Base-by-base conservation (phyloP, 2,113 vertebrate species). In the Psittacus erithacus region DNA sequence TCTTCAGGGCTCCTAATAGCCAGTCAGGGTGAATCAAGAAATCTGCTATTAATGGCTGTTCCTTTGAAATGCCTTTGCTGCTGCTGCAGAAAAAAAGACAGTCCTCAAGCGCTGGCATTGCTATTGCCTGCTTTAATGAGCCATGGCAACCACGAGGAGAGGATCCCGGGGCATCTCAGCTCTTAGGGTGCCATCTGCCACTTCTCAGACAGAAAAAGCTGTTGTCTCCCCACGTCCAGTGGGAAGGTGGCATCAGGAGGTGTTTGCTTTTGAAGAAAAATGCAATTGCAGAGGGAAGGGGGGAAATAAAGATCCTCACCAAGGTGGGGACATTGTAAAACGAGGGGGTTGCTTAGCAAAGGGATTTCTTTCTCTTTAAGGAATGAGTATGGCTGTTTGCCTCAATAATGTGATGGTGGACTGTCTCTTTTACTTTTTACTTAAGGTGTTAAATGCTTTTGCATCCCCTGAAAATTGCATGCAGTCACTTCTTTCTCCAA, bases 151-250 rank as follows among this genome's bases (percentile, higher is more conserved):
- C 47, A 60, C 1, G 2, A 73, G 76, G 85, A 88, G 50, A 95
- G 49, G 43, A 88, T 95, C 65, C 52, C 68, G 80, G 76, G 60
- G 31, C 52, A 88, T 60, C 39, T 92, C 22, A 9, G n/a, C 22
- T 81, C 39, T 47, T 52, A 73, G 65, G 35, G 44, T 74, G 57
- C 88, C 57, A 14, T 90, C 50, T 96, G 57, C 57, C 50, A 20
- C 10, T 0, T 76, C 76, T 82, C 62, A 68, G 39, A 52, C 3
- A 2, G 71, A 90, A 50, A 89, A 78, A 41, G 11, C 19, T 22
- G 20, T 52, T 1, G 1, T 59, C 50, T 91, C 29, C 41, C 18
- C 0, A 0, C 0, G 3, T 59, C 39, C 2, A 13, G 33, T 0
- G 10, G 25, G 49, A 80, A 86, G 29, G 44, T 50, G 23, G 28